Evolutionary conservation across 2,113 vertebrate genomes (phyloP).

Genomic region (Odocoileus virginianus): DNA sequence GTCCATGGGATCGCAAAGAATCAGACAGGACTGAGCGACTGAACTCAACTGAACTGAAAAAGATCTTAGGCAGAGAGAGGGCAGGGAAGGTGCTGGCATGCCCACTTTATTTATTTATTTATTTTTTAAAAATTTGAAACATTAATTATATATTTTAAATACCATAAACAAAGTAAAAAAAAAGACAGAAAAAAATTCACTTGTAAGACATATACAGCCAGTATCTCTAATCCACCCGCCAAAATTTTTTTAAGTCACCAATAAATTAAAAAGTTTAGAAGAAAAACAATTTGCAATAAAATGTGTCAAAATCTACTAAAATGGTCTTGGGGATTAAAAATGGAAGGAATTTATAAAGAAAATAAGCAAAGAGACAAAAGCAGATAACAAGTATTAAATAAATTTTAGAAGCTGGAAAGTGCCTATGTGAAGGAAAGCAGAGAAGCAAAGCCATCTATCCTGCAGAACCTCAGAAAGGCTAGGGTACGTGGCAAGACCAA

Average conservation of each 20-base stretch:
- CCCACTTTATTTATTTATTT: too few species aligned
- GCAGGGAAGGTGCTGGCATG: background rate
- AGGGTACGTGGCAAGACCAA: background rate
- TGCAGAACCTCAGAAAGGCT: background rate
- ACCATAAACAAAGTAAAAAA: constrained; percentile 21
- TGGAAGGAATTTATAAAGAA: background rate
- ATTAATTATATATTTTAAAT: constrained; percentile 2
- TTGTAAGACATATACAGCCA: background rate
- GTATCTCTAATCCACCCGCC: background rate
- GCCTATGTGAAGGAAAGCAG: background rate
- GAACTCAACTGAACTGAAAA: background rate
- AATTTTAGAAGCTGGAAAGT: background rate
- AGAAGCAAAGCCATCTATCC: background rate
- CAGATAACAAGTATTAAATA: background rate
- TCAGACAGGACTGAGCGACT: background rate
- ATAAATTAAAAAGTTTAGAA: background rate
- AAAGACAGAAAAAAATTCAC: background rate
- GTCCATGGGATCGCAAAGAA: background rate
- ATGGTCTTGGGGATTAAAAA: background rate
- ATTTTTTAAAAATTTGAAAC: background rate
- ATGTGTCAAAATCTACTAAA: background rate
- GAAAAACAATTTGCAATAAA: background rate
- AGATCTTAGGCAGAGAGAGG: background rate
- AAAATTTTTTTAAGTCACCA: background rate
- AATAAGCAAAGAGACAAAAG: background rate